Evolutionary conservation across 1,140 invertebrate genomes (phyloP), one percentile per base, ranked within the genome.

Genomic region (Halictus rubicundus): DNA sequence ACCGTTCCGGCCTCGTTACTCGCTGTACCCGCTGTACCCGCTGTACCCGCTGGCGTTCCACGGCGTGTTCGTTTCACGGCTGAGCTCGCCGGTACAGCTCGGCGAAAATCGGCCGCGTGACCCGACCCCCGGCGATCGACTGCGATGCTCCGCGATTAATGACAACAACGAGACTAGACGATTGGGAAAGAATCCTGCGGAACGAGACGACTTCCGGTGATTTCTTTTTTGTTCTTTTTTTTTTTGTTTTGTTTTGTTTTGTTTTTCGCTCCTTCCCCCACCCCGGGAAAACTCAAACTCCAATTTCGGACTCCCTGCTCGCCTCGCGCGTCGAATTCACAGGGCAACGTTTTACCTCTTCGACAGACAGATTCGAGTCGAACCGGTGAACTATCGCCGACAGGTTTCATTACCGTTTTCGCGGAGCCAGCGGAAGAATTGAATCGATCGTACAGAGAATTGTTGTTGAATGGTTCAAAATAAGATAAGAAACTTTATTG

Each of bases 11-110:
- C 52, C 52, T 57, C 21, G 52, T 57, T 57, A 57, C 21, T 21
- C 75, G 19, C 9, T 32, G 27, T 32, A 32, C 21, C 52, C 75
- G 19, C 9, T 32, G 27, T 32, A 32, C 27, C 27, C 27, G 27
- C n/a, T 3, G 46, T 65, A 21, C 57, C 61, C 49, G 2, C 12
- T 23, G 73, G 12, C 4, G 25, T 25, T 23, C 14, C 25, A 8
- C 7, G 52, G 8, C 2, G 54, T 14, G 66, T 69, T 78, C 68
- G 68, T 78, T 78, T 78, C 69, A 72, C 69, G 60, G 57, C 60
- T 72, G 46, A 70, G 68, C 72, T 65, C 68, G 42, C 76, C 60
- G 46, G 59, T n/a, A 54, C 54, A 46, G 59, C 60, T 25, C 46
- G 63, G 6, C 68, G 49, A 68, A 76, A 76, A 39, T 25, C 71